Base-by-base conservation (phyloP, 2,888 invertebrate species). In the Dendrolimus houi region DNA sequence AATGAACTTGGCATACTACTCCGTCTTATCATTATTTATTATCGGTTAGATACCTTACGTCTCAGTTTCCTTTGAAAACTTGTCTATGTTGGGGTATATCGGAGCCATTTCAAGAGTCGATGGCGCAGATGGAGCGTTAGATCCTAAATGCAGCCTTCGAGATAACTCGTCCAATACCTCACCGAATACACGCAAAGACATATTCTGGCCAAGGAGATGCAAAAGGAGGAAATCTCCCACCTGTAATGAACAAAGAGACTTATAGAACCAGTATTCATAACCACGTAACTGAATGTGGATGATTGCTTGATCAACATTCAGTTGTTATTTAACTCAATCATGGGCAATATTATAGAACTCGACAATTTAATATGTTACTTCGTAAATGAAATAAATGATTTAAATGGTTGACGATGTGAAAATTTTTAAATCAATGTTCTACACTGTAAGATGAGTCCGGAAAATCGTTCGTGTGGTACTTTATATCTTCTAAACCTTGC, bases 91-190 rank as follows among this genome's bases (percentile, higher is more conserved):
- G 40, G 96, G 96, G 81, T 96, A 96, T 61, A 96, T 96, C 7
- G 96, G 95, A 58, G 95, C 94, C 94, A 96, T 95, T 87, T 97
- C 96, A 65, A 96, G 86, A 14, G 96, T 96, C 57, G 96, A 96
- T 0, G 96, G 96, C 2, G 96, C 96, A 0, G 96, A 96, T 0
- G 97, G 96, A 60, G 95, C 94, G 76, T 95, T 94, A 69, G 95
- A 94, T 56, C 94, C 94, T 64, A 94, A 90, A 69, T 94, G 94
- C 57, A 95, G 83, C 62, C 93, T 92, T 61, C 93, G 92, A 55
- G 94, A 93, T n/a, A 96, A 83, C 72, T 96, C 96, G 66, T 96
- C 95, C 70, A 97, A 75, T 63, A 96, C 94, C 74, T 96, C 96
- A 57, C 94, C 94, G 79, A 96, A 96, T 54, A 95, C 92, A 79